Evolutionary conservation across 2,888 invertebrate species (phyloP), one percentile per base, ranked within the genome.

Genomic region (Quadriops clusia): DNA sequence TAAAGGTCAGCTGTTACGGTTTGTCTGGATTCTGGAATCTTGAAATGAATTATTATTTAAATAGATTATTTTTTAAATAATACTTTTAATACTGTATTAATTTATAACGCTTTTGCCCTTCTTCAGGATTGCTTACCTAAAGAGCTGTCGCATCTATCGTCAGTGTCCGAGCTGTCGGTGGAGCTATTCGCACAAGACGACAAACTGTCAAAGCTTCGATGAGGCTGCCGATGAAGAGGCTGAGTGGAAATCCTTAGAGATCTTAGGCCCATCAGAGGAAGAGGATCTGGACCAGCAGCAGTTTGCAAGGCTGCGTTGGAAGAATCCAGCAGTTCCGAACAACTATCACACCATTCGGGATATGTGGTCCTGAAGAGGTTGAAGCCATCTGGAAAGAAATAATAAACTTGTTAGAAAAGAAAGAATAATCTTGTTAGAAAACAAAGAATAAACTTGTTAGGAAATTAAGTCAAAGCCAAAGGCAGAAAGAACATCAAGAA

Each of bases 321-420:
- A 35, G 37, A 44, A 36, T 48, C 52, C 39, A 57, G 41, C 33
- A 56, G 41, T 34, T 74, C 77, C 38, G 76, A 72, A 42, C 75
- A 77, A 29, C 80, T 77, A 56, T 86, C 86, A 63, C 89, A 89
- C 84, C 87, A 89, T 62, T 90, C 90, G 18, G 90, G 90, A 63
- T 82, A 90, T 39, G 77, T 70, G 47, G 79, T 74, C 45, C 77
- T 77, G 65, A 91, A 93, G 55, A 77, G 75, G 40, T 70, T 69
- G 56, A 87, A 89, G 40, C 90, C 90, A 63, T 87, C 91, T 91
- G 72, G 3, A 66, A 68, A 49, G 50, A 59, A 56, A 46, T 42
- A 3, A 26, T n/a, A 33, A 41, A 42, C n/a, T n/a, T n/a, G n/a
- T n/a, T n/a, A n/a, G 72, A 3, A 66, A 68, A 49, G 50, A 59